Percentiles rank a stretch among this genome's conserved stretches.
These are phyloP conservation scores for Nymphalis urticae DNA, from an alignment of 2,888 invertebrate species.

Conservation along the genomic window DNA sequence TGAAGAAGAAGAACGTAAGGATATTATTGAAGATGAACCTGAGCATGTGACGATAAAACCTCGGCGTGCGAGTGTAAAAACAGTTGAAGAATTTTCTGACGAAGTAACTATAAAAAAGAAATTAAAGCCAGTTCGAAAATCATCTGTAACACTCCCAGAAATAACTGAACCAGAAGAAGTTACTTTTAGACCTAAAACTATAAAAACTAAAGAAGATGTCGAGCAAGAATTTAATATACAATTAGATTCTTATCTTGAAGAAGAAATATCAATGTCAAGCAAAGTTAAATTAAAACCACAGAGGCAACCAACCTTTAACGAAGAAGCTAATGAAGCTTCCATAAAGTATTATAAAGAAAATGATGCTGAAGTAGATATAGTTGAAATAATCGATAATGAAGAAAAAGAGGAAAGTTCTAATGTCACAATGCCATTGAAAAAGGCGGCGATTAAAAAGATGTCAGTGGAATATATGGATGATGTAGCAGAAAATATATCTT, in stretches of 20 bases:
- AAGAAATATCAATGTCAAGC: slow-evolving; percentile 92
- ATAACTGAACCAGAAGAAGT: slow-evolving; percentile 89
- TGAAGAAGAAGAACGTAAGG: slow-evolving; percentile 47
- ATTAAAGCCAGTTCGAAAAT: slow-evolving; percentile 84
- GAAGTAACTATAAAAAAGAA: slow-evolving; percentile 89
- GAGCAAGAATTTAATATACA: slow-evolving; percentile 95
- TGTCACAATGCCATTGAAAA: slow-evolving; percentile 64
- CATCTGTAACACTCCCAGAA: slow-evolving; percentile 85
- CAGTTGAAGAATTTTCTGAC: slow-evolving; percentile 78
- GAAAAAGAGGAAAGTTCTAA: slow-evolving; percentile 70
- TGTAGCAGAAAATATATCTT: slow-evolving; percentile 57
- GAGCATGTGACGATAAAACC: slow-evolving; percentile 71
- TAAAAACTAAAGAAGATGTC: slow-evolving; percentile 91
- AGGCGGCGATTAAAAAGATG: slow-evolving; percentile 56
- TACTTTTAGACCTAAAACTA: slow-evolving; percentile 88
- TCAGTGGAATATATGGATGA: slow-evolving; percentile 59
- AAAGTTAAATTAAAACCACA: slow-evolving; percentile 90
- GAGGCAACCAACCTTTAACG: slow-evolving; percentile 87
- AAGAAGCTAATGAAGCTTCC: slow-evolving; percentile 89
- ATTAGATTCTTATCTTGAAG: slow-evolving; percentile 91
- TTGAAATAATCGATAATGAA: slow-evolving; percentile 74
- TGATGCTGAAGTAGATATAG: slow-evolving; percentile 59
- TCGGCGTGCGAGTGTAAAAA: slow-evolving; percentile 68
- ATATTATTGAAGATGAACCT: slow-evolving; percentile 54
- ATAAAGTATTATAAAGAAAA: slow-evolving; percentile 83